Base-by-base conservation (phyloP, 2,888 invertebrate species). In the Thera britannica region DNA sequence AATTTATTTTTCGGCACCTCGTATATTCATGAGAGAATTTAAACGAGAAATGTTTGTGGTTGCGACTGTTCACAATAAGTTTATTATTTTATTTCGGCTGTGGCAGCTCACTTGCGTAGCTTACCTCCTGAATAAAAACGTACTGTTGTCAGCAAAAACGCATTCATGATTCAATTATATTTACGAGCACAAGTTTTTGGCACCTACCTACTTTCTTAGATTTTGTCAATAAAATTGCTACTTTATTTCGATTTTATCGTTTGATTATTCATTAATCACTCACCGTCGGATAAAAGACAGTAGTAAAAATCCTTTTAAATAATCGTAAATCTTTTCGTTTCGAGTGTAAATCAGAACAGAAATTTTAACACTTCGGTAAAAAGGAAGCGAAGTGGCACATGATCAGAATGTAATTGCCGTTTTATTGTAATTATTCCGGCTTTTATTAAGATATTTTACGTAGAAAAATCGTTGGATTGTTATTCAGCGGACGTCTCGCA, bases 381-480 rank as follows among this genome's bases (percentile, higher is more conserved):
- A 82, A 90, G 91, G 92, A 90, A 90, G 86, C 87, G 78, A 75
- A 82, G 79, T 79, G 82, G 85, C 71, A 80, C 92, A 90, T 92
- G 93, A 90, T 89, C 89, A 84, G 91, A 93, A 92, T 91, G 81
- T 87, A 88, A 90, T 89, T 83, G 80, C 80, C 80, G n/a, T n/a
- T n/a, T n/a, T n/a, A n/a, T n/a, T n/a, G n/a, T n/a, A n/a, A n/a
- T 85, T 81, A 89, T 90, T 89, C 87, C 86, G 85, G 83, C 78
- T 84, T 89, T 88, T 90, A 91, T 91, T 88, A 90, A 90, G 90
- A 90, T 88, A 91, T 92, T 85, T 90, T 92, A 88, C 88, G 86
- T 84, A 87, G 88, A 89, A 90, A 90, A 83, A 76, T 79, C 76
- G 81, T 78, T 72, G 77, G 81, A 83, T 93, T 92, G 88, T 87